Base-by-base conservation (phyloP, 1,140 invertebrate species). In the Anadara kagoshimensis region DNA sequence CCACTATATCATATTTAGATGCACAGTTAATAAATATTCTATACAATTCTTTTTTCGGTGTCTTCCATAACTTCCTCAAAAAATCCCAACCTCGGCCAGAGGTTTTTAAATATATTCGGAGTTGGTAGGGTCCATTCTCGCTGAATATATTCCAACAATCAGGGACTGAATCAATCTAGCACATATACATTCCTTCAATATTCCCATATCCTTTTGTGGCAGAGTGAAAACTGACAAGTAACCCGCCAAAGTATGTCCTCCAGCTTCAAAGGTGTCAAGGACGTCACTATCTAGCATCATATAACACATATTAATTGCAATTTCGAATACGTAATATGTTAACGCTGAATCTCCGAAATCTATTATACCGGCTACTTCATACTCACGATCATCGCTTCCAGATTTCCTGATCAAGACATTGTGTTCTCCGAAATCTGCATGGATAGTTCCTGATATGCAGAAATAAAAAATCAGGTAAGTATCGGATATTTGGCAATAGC, bases 301-400 rank as follows among this genome's bases (percentile, higher is more conserved):
- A 85, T 97, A 97, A 45, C 93, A 92, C 81, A 96, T 92, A 5
- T 92, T 87, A 66, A 97, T 93, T 16, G 94, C 94, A 44, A 97
- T 80, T 81, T 97, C 95, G 85, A 96, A 96, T 20, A 97, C 85
- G 49, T 93, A 91, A 80, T 91, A 94, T 0, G 92, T 92, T 57
- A 91, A 87, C 54, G 94, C 93, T 1, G 92, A 91, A 86, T 97
- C 96, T 0, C 94, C 95, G 85, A 96, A 96, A 89, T 97, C 96
- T 11, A 97, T 91, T 36, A 97, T 88, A 0, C 92, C 93, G 18
- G 87, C 59, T 12, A 90, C 70, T 20, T 82, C 61, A 57, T 79
- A 82, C 11, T 59, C 58, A 3, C 54, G 54, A 36, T 56, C 26
- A 16, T 36, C 47, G 2, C 12, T 53, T 10, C 20, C 11, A 0